phyloP scores from a whole-genome alignment of 1,140 invertebrate genomes.

The Hylaeus volcanicus region DNA sequence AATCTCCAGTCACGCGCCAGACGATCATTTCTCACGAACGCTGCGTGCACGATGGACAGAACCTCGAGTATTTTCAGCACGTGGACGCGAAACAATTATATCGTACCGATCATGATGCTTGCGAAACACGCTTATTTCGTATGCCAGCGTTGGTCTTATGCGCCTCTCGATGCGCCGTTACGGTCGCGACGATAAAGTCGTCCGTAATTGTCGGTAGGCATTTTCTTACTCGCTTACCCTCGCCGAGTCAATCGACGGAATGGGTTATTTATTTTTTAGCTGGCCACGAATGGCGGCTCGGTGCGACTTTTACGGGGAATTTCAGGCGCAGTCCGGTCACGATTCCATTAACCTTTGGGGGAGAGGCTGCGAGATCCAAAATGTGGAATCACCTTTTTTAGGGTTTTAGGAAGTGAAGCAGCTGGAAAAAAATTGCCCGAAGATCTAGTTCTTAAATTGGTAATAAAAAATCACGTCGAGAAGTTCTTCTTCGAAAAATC shows the following conservation, averaged over 20 bases:
- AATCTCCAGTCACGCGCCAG: slow-evolving; percentile 34
- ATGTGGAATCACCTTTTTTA: too few species aligned
- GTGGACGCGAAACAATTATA: slow-evolving; percentile 44
- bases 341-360: not conserved
- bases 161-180: slow-evolving; percentile 34
- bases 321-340: not conserved
- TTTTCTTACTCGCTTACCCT: slow-evolving; percentile 10
- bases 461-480: too few species aligned
- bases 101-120: slow-evolving; percentile 37
- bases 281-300: slow-evolving; percentile 14
- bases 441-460: too few species aligned
- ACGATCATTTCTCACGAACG: slow-evolving; percentile 51
- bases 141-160: slow-evolving; percentile 10
- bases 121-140: slow-evolving; percentile 22
- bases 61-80: slow-evolving; percentile 36
- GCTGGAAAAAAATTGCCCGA: too few species aligned
- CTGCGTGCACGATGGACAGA: slow-evolving; percentile 17
- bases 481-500: too few species aligned
- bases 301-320: slow-evolving; percentile 23
- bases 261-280: not conserved
- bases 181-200: slow-evolving; percentile 35
- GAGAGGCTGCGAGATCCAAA: too few species aligned
- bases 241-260: not conserved
- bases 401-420: too few species aligned
- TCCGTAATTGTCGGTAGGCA: slow-evolving; percentile 27